A percentile compares a stretch with the other conserved stretches of the same genome.
phyloP scores from a whole-genome alignment of 2,113 vertebrate genomes.

The Mormoops blainvillei region DNA sequence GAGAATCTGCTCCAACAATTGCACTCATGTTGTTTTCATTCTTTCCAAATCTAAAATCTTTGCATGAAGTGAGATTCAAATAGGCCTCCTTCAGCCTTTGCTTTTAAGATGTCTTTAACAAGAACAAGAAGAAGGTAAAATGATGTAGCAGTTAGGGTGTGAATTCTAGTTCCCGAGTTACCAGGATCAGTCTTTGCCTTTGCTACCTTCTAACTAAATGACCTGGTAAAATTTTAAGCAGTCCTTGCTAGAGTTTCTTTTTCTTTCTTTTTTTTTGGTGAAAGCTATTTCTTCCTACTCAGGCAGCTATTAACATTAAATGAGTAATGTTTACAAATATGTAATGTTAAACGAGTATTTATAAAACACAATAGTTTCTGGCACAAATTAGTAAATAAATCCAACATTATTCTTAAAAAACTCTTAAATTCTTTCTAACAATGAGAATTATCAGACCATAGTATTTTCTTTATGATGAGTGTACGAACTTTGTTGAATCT shows the following conservation, averaged over 20 bases:
- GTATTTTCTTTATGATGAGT: not conserved
- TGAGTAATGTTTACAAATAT: not conserved
- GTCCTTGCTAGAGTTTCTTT: not conserved
- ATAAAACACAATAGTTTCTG: not conserved
- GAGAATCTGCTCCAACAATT: not conserved
- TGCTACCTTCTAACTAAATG: not conserved
- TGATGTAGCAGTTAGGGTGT: accelerated
- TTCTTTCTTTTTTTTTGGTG: not conserved
- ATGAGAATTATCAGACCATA: not conserved
- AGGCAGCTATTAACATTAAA: not conserved
- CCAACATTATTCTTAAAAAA: not conserved
- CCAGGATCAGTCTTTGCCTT: not conserved
- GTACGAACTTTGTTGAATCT: not conserved
- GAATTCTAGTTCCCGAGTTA: not conserved
- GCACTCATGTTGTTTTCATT: not conserved
- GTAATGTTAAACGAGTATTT: not conserved
- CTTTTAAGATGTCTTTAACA: not conserved
- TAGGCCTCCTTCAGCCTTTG: not conserved
- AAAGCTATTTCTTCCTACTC: not conserved
- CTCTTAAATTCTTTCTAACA: not conserved
- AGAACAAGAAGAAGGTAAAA: not conserved
- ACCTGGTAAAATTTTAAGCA: not conserved
- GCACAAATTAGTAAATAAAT: not conserved
- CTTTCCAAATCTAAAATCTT: not conserved
- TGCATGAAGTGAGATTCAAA: not conserved